phyloP scores from a whole-genome alignment of 2,113 vertebrate genomes.

The Burhinus bistriatus region DNA sequence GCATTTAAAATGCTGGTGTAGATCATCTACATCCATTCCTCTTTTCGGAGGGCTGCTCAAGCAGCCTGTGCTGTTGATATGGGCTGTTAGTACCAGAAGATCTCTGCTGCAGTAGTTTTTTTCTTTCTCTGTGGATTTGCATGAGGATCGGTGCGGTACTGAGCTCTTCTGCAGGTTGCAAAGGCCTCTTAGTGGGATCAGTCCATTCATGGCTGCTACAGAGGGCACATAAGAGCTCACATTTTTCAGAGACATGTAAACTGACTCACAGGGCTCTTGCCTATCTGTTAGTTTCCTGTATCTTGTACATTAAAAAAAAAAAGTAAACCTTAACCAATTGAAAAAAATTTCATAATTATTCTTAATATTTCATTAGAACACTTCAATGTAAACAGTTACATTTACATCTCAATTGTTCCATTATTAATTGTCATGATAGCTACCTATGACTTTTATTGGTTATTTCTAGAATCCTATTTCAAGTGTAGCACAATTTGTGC shows the following conservation, averaged over 20 bases:
- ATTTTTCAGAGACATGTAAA: not conserved
- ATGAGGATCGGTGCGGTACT: rapidly evolving
- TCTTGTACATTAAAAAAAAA: not conserved
- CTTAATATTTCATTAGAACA: not conserved
- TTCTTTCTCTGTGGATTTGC: not conserved
- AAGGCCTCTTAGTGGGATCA: not conserved
- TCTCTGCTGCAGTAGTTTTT: not conserved
- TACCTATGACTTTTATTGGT: slow-evolving; percentile 4
- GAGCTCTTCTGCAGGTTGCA: rapidly evolving
- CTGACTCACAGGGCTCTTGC: not conserved
- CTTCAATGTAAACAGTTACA: not conserved
- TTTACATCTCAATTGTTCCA: not conserved
- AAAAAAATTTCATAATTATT: not conserved
- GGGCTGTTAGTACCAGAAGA: not conserved
- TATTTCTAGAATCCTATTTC: slow-evolving; percentile 51
- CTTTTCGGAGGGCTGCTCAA: not conserved
- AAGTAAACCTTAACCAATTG: not conserved
- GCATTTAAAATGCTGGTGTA: not conserved
- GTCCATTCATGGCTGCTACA: not conserved
- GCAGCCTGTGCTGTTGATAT: not conserved
- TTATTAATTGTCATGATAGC: slow-evolving; percentile 14
- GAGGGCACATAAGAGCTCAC: rapidly evolving
- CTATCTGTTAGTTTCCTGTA: not conserved
- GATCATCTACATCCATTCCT: not conserved
- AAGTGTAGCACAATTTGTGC: slow-evolving; percentile 19